Evolutionary conservation across 2,797 vertebrate species (phyloP).

Genomic region (Phaenicophaeus curvirostris): DNA sequence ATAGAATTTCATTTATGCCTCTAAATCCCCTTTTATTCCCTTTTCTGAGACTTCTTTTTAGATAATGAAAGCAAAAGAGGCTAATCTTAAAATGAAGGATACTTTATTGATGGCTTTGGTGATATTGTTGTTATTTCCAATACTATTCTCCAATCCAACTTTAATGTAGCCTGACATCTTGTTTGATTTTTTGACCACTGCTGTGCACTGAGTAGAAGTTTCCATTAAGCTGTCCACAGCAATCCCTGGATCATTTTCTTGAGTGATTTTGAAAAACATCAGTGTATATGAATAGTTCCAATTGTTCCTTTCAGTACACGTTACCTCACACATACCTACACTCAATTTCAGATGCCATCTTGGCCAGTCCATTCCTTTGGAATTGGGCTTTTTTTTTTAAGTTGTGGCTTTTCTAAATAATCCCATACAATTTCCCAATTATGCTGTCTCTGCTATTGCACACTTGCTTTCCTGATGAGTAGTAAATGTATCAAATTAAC

Average conservation of each 20-base stretch:
- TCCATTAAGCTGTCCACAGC: constrained; percentile 54
- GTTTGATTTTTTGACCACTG: constrained; percentile 56
- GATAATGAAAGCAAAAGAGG: not conserved
- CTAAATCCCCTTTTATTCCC: not conserved
- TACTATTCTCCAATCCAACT: constrained; percentile 19
- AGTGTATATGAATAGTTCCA: not conserved
- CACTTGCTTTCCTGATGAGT: not conserved
- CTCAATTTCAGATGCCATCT: not conserved
- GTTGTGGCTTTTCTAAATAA: not conserved
- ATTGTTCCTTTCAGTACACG: not conserved
- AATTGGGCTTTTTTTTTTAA: not conserved
- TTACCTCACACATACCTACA: constrained; percentile 21
- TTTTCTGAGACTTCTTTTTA: not conserved
- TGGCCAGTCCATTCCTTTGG: not conserved
- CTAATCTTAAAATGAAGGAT: not conserved
- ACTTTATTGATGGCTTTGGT: not conserved
- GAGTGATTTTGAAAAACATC: constrained; percentile 53
- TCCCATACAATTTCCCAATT: not conserved
- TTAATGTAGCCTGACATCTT: constrained; percentile 36
- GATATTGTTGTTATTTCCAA: not conserved
- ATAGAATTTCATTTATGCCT: not conserved
- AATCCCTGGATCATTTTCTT: constrained; percentile 24
- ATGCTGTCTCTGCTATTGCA: not conserved
- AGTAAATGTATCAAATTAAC: not conserved
- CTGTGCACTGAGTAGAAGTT: constrained; percentile 61